These are phyloP conservation scores for Acholoe squamosa DNA, from an alignment of 2,888 invertebrate genomes.

Conservation along the genomic window DNA sequence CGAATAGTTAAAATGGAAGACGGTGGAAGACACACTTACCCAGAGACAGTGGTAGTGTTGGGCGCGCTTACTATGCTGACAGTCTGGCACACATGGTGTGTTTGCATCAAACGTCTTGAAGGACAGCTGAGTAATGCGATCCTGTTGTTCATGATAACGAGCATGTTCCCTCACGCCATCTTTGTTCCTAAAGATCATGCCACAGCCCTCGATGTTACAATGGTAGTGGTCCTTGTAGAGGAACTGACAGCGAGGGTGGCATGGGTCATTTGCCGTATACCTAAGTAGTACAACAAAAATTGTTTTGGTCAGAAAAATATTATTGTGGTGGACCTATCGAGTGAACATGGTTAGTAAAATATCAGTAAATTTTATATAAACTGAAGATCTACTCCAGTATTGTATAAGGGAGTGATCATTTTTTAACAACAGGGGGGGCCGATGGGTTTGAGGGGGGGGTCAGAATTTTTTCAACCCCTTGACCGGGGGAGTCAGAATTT, in stretches of 20 bases:
- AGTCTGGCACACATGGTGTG: constrained; percentile 84
- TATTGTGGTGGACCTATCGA: too few species aligned
- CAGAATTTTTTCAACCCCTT: too few species aligned
- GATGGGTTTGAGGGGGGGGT: too few species aligned
- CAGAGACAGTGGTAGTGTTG: constrained; percentile 95
- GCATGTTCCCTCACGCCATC: constrained; percentile 92
- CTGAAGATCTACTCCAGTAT: too few species aligned
- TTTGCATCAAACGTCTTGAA: constrained; percentile 87
- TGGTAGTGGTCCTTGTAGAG: constrained; percentile 93
- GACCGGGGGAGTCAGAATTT: too few species aligned
- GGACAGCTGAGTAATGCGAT: constrained; percentile 91
- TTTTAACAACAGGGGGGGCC: too few species aligned
- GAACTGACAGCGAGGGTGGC: constrained; percentile 86
- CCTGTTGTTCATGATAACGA: constrained; percentile 93
- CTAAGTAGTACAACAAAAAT: constrained; percentile 72
- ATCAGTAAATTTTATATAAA: too few species aligned
- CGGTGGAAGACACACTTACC: constrained; percentile 88
- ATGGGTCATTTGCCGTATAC: constrained; percentile 84
- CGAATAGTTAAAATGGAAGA: too few species aligned
- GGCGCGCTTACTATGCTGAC: constrained; percentile 86
- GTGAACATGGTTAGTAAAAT: too few species aligned
- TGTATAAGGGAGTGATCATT: too few species aligned
- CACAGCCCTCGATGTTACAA: constrained; percentile 88
- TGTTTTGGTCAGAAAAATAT: not conserved
- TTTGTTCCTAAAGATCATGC: constrained; percentile 83